phyloP scores from a whole-genome alignment of 2,113 vertebrate genomes.

The Neogale vison region DNA sequence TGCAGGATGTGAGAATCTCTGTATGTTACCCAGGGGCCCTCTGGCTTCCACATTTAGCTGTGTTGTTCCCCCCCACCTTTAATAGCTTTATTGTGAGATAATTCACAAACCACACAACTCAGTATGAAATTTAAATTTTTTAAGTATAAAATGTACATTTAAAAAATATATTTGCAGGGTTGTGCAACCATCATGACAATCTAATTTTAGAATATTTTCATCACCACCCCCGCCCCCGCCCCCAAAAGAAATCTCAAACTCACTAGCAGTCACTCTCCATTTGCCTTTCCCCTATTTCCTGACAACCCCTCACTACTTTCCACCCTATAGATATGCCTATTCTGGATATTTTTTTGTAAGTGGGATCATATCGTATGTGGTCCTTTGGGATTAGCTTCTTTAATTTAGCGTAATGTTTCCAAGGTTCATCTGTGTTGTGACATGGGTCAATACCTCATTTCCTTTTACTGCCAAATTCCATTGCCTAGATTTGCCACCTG shows the following conservation, averaged over 20 bases:
- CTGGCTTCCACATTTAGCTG: neutral
- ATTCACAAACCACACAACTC: neutral
- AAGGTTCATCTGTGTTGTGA: neutral
- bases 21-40: neutral
- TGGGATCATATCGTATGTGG: neutral
- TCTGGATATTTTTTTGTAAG: neutral
- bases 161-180: neutral
- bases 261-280: neutral
- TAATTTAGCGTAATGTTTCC: neutral
- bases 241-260: neutral
- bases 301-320: neutral
- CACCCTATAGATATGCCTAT: neutral
- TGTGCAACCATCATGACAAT: neutral
- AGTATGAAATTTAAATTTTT: neutral
- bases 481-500: neutral
- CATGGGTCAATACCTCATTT: neutral
- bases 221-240: fast-evolving
- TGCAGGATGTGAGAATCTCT: neutral
- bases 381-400: neutral
- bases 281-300: neutral
- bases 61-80: neutral
- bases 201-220: neutral
- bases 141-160: neutral
- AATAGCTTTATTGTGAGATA: neutral
- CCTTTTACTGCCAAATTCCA: neutral